These are phyloP conservation scores for Coilia nasus DNA, from an alignment of 2,797 vertebrate species.

Conservation along the genomic window DNA sequence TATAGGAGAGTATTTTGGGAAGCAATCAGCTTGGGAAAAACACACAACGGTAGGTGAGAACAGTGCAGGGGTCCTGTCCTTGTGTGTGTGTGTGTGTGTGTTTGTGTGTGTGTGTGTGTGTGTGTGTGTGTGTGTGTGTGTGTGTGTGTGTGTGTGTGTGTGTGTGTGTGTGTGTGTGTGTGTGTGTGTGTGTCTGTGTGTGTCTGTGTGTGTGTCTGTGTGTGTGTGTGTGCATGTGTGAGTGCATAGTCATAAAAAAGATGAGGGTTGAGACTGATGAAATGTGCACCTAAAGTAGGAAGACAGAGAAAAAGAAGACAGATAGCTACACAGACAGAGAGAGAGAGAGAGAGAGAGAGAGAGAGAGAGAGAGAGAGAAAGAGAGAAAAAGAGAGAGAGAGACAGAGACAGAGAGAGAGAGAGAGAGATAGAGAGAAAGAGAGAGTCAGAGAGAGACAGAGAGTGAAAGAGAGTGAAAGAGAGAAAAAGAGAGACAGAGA, in stretches of 20 bases:
- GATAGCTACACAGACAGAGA: neutral
- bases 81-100: neutral
- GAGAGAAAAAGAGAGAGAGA: too few species aligned
- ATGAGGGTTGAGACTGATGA: too few species aligned
- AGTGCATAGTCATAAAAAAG: neutral
- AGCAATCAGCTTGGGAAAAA: neutral
- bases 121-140: neutral
- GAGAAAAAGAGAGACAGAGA: neutral
- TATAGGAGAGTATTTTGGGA: neutral
- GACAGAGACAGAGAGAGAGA: neutral
- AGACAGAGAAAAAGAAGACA: too few species aligned
- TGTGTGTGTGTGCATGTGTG: neutral
- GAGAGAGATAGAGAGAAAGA: neutral
- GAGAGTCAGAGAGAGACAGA: too few species aligned
- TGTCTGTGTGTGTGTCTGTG: neutral
- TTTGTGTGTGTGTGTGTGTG: neutral
- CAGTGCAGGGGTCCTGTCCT: neutral
- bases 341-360: neutral
- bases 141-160: neutral
- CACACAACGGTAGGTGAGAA: neutral
- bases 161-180: slow-evolving; percentile 7
- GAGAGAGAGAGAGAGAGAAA: neutral
- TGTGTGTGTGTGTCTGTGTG: neutral
- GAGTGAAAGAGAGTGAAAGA: neutral
- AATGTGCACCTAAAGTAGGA: neutral